Evolutionary conservation across 2,888 invertebrate species (phyloP).

Genomic region (Sarcophaga rosellei): DNA sequence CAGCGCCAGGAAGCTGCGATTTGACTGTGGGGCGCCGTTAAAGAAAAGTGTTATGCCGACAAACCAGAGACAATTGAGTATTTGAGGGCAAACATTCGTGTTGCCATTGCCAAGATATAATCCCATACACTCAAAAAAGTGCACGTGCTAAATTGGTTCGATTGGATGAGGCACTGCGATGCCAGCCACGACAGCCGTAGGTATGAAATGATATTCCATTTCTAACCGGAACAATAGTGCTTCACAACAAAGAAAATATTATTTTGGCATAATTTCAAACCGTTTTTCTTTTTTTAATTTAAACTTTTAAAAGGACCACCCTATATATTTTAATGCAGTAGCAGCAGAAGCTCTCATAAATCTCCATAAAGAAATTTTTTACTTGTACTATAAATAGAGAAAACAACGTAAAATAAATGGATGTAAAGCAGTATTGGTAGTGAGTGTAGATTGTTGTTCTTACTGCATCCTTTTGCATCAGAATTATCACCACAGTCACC

Average conservation of each 20-base stretch:
- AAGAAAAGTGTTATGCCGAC: too few species aligned
- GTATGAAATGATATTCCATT: too few species aligned
- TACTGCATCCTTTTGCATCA: slow-evolving; percentile 94
- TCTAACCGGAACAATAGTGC: background rate
- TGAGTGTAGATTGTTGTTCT: slow-evolving; percentile 79
- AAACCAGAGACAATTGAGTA: too few species aligned
- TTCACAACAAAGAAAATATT: background rate
- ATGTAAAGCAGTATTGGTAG: background rate
- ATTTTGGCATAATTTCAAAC: too few species aligned
- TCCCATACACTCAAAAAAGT: too few species aligned
- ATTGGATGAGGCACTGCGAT: too few species aligned
- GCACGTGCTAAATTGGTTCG: too few species aligned
- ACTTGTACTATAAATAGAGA: slow-evolving; percentile 12
- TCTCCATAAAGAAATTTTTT: slow-evolving; percentile 12
- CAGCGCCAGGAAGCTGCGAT: too few species aligned
- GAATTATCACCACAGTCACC: slow-evolving; percentile 95
- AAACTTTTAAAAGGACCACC: too few species aligned
- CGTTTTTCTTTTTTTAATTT: background rate
- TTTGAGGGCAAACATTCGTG: too few species aligned
- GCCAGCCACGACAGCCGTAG: rapidly evolving
- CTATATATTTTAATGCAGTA: slow-evolving; percentile 35
- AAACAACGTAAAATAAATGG: background rate
- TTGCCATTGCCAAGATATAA: too few species aligned
- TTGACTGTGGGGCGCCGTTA: too few species aligned
- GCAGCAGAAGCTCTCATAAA: background rate